Conservation (phyloP, 2,797 vertebrate genomes). For the Acrocephalus scirpaceus region DNA sequence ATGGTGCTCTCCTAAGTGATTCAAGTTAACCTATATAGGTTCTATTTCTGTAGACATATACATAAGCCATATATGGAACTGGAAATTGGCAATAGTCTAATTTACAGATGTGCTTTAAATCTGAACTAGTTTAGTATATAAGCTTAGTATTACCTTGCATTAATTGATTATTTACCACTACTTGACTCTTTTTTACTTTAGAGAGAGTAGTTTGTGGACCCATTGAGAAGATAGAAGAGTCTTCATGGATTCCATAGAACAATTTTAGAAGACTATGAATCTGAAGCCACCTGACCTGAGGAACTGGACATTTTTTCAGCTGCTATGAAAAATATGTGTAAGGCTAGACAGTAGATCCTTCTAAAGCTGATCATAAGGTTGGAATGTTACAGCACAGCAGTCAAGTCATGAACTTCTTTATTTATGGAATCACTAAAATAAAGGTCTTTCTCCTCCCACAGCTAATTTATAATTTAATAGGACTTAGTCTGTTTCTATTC, state of each 20-base stretch:
- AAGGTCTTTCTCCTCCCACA: neutral
- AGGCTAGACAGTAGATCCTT: neutral
- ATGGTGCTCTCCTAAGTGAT: neutral
- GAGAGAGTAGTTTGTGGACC: neutral
- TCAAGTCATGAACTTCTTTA: neutral
- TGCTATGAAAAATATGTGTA: neutral
- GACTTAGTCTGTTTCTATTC: neutral
- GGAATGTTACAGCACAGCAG: neutral
- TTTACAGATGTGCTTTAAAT: neutral
- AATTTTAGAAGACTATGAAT: neutral
- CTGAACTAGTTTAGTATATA: neutral
- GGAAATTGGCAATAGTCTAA: neutral
- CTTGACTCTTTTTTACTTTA: neutral
- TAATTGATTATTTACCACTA: neutral
- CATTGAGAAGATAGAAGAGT: rapidly evolving
- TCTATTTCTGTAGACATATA: neutral
- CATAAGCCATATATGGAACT: neutral
- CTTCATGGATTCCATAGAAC: rapidly evolving
- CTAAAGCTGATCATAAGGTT: neutral
- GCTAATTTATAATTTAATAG: neutral
- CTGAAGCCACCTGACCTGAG: neutral
- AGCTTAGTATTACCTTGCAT: neutral
- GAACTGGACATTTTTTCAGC: neutral
- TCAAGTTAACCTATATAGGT: neutral
- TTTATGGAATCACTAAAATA: neutral